Conservation (phyloP, 2,113 vertebrate species). For the Brachypodius melanocephalos region DNA sequence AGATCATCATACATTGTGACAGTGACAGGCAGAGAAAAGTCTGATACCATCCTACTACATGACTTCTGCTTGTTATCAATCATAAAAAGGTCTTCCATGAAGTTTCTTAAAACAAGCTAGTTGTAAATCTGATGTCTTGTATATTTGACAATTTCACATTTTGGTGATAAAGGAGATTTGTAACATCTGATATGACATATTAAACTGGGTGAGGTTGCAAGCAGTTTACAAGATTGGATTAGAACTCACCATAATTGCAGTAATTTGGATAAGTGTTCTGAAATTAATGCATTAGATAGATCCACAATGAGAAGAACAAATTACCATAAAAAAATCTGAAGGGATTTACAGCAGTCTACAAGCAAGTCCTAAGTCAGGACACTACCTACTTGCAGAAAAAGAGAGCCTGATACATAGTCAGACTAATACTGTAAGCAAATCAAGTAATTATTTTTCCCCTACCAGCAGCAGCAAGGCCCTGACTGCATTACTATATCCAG, state of each 20-base stretch:
- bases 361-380: neutral
- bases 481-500: neutral
- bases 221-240: neutral
- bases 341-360: neutral
- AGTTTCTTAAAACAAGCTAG: neutral
- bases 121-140: neutral
- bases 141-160: neutral
- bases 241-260: neutral
- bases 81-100: neutral
- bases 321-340: neutral
- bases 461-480: neutral
- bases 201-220: neutral
- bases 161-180: neutral
- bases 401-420: neutral
- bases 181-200: neutral
- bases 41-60: neutral
- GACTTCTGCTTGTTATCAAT: neutral
- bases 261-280: neutral
- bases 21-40: neutral
- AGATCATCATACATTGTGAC: accelerated
- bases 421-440: neutral
- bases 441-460: neutral
- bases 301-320: neutral
- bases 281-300: neutral
- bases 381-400: neutral